These are phyloP conservation scores for Halocaridina rubra DNA, from an alignment of 2,888 invertebrate species.

Conservation along the genomic window DNA sequence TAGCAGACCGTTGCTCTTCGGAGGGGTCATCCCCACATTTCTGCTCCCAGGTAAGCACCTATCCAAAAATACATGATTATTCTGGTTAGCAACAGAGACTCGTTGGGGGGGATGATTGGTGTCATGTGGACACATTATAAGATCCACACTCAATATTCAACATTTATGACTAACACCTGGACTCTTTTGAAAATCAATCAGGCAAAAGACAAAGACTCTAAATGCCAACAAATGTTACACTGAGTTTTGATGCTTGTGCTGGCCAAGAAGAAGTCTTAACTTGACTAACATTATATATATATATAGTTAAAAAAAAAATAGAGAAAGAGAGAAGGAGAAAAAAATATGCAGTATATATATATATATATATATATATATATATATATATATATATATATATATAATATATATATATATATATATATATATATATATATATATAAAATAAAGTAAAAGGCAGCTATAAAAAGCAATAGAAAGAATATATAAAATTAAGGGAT, in stretches of 20 bases:
- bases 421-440: not conserved
- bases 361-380: not conserved
- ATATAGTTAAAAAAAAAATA: not conserved
- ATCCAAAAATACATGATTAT: not conserved
- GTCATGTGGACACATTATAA: no score
- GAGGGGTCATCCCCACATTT: not conserved
- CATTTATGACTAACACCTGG: no score
- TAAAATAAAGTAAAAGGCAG: not conserved
- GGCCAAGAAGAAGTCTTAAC: not conserved
- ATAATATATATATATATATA: not conserved
- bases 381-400: slow-evolving; percentile 6
- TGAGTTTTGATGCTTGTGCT: not conserved
- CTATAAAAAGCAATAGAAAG: not conserved
- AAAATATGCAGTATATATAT: not conserved
- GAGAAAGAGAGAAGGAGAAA: not conserved
- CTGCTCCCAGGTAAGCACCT: not conserved
- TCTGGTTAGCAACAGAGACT: not conserved
- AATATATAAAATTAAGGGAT: no score
- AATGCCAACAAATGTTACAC: not conserved
- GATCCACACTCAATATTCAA: no score
- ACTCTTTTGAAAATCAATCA: no score
- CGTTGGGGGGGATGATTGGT: not conserved
- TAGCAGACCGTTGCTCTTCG: not conserved
- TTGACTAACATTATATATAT: not conserved
- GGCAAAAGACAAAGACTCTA: no score